Evolutionary conservation across 2,888 invertebrate species (phyloP).

Genomic region (Epistrophella euchroma): DNA sequence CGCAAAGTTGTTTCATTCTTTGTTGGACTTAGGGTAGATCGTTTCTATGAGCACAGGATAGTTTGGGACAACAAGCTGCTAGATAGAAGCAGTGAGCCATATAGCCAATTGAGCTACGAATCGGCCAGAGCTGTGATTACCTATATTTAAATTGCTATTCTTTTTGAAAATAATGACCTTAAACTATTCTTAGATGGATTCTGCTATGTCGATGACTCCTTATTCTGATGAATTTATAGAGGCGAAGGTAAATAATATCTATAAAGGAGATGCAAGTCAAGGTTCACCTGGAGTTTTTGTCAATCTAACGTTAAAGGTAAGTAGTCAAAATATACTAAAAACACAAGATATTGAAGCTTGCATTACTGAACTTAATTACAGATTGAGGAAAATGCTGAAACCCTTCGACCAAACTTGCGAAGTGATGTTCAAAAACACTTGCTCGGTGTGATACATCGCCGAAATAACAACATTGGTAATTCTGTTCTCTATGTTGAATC

Average conservation of each 20-base stretch:
- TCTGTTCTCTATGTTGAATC: constrained; percentile 94
- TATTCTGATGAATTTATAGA: constrained; percentile 94
- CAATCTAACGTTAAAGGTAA: constrained; percentile 90
- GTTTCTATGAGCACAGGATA: constrained; percentile 91
- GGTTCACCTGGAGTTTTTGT: constrained; percentile 91
- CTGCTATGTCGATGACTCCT: constrained; percentile 96
- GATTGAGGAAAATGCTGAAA: constrained; percentile 91
- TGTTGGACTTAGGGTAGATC: constrained; percentile 92
- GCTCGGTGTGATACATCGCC: constrained; percentile 91
- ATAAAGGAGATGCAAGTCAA: constrained; percentile 88
- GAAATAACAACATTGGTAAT: constrained; percentile 94
- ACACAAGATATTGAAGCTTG: background rate
- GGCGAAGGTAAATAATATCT: constrained; percentile 91
- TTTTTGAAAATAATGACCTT: background rate
- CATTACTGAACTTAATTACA: constrained; percentile 78
- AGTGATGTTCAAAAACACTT: constrained; percentile 93
- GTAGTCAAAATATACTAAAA: background rate
- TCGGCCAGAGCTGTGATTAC: constrained; percentile 92
- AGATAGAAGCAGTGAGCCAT: constrained; percentile 91
- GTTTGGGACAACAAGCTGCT: constrained; percentile 90
- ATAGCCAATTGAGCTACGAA: constrained; percentile 93
- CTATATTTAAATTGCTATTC: background rate
- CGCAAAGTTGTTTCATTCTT: constrained; percentile 91
- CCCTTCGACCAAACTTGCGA: constrained; percentile 87
- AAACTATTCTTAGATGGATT: constrained; percentile 88